Evolutionary conservation across 2,888 invertebrate species (phyloP).

Genomic region (Thysanoteuthis rhombus): DNA sequence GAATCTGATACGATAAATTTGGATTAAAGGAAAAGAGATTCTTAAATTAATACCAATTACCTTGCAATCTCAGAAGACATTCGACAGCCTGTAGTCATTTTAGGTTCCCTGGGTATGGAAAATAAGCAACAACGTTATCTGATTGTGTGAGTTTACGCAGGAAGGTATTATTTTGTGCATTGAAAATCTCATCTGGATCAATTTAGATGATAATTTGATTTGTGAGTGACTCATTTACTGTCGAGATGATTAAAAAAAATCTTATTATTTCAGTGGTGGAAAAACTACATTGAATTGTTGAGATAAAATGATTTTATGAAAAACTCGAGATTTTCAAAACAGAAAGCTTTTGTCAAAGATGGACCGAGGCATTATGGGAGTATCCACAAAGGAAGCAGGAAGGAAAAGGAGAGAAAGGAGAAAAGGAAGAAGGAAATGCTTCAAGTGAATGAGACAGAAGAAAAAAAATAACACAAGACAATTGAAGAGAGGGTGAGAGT

Average conservation of each 20-base stretch:
- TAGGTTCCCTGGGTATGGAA: neutral
- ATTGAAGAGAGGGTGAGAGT: no score
- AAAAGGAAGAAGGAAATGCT: neutral
- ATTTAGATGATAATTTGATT: neutral
- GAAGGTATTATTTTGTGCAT: neutral
- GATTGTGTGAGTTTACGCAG: neutral
- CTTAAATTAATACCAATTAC: neutral
- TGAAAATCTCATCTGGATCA: neutral
- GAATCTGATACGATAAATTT: neutral
- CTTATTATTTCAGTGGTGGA: constrained; percentile 12
- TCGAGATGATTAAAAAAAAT: neutral
- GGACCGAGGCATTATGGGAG: neutral
- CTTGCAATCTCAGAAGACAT: neutral
- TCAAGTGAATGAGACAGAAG: neutral
- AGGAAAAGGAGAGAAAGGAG: neutral
- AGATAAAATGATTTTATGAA: neutral
- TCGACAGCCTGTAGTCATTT: neutral
- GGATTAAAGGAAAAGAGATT: neutral
- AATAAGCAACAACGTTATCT: neutral
- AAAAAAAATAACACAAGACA: no score
- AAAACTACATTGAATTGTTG: neutral
- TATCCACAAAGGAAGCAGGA: no score
- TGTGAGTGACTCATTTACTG: neutral
- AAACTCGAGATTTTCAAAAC: neutral
- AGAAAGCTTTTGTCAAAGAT: neutral